Evolutionary conservation across 2,797 vertebrate species (phyloP), one percentile per base, ranked within the genome.

Genomic region (Acanthiza pusilla): DNA sequence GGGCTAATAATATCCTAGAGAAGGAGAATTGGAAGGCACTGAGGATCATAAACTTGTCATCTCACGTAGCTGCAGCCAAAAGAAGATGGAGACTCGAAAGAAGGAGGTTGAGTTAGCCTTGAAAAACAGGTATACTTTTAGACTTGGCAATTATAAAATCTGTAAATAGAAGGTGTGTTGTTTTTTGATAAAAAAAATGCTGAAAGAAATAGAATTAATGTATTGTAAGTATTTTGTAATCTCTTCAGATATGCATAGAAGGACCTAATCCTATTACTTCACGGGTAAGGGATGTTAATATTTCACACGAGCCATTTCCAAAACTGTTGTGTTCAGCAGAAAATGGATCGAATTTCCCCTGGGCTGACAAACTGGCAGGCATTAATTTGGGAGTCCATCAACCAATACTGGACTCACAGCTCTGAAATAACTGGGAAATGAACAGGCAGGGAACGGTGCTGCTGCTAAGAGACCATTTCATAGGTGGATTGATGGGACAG

Each of bases 1-100:
- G 88, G 48, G 30, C 82, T 83, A 96, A 85, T 91, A 89, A 94
- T 77, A 89, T 85, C 61, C 42, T 85, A 57, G 50, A 70, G 58
- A 65, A 88, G 40, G 47, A 68, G 87, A 84, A 84, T 5, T 92
- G 85, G 70, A 93, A 93, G 75, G 62, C 17, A 20, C 73, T 34
- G 53, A 74, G 25, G 32, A 65, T 72, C 55, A 75, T 84, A 93
- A 91, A 91, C 43, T 89, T 92, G 76, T 95, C 89, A 78, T 68
- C 66, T 85, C 29, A 3, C 4, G 2, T 20, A 88, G 50, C 34
- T 68, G 30, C 34, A 89, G 84, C 91, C 82, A 83, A 73, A 94
- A 71, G 80, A 85, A 88, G 54, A 80, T 72, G 66, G 68, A 67
- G 73, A 29, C 43, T 66, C 9, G 3, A 19, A 68, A 75, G 63